Evolutionary conservation across 2,113 vertebrate species (phyloP), one percentile per base, ranked within the genome.

Genomic region (Oreotrochilus melanogaster): DNA sequence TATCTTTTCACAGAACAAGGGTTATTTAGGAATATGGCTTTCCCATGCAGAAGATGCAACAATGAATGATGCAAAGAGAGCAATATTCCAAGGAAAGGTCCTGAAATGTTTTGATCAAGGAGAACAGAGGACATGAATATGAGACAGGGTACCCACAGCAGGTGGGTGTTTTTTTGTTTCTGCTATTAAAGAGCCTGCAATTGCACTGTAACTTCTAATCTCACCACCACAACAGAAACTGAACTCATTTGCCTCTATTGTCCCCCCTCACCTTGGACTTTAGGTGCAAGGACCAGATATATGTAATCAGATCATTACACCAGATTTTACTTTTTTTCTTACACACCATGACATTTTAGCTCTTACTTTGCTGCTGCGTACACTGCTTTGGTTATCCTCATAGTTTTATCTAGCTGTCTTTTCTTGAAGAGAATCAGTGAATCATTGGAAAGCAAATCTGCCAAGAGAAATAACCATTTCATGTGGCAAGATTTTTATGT

Each of bases 401-500:
- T 7, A 57, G 70, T 58, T 81, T 84, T 73, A 94, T 85, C 91
- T 73, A 61, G 65, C 51, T 91, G 66, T 27, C 61, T 95, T 72
- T 79, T 86, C 73, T 87, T 85, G 66, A 83, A 89, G 54, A 25
- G 43, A 78, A 88, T 37, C 50, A 57, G 48, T 93, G 92, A 91
- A 89, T 93, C 91, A 92, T 17, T 73, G 86, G 57, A 45, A 89
- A 93, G 65, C 83, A 90, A 64, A 78, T 50, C 69, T 88, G 88
- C 92, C 89, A 95, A 82, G 70, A 84, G 69, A 80, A 95, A 92
- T 56, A 91, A 86, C 23, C 71, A 69, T 82, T 84, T 56, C 45
- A 43, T 4, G 42, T 73, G 80, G 71, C 51, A 91, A 66, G 45
- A 69, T 64, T 86, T 65, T 79, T 75, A 78, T 37, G 31, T 25